Evolutionary conservation across 2,113 vertebrate genomes (phyloP), one percentile per base, ranked within the genome.

Genomic region (Panthera uncia): DNA sequence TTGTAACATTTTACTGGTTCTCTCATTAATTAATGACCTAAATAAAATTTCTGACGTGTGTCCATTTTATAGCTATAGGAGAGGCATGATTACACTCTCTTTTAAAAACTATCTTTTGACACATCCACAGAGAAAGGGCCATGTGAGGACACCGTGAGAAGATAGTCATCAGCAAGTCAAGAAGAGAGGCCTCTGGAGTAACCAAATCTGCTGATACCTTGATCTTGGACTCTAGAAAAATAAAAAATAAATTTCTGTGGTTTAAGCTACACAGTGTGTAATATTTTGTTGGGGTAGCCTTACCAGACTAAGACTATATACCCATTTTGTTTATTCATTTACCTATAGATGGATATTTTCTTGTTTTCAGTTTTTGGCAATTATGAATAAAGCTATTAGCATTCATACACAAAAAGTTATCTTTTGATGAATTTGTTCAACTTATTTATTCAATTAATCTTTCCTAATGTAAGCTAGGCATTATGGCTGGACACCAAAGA

Each of bases 61-160:
- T 83, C 91, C n/a, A 78, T n/a, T 84, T 88, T 91, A 38, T 79
- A 94, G 29, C 36, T 89, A n/a, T 41, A 25, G n/a, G 33, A 89
- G 63, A 92, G 27, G 31, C 61, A 84, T 25, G n/a, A 79, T 63
- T 71, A 65, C 45, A 27, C 50, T 36, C 48, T 84, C n/a, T 84
- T 84, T 79, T 23, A 92, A 78, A 73, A 79, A 55, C 29, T 57
- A n/a, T 48, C 45, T 71, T 92, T 79, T 6, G 21, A 55, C 18
- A 71, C 13, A 1, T 90, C 29, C 69, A 84, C 45, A 84, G 31
- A 95, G 79, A 68, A 84, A 36, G 68, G 89, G 33, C 61, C 89
- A 52, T 38, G 11, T 66, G 61, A 52, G 11, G 87, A 45, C 33
- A 78, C 45, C 21, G 7, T 10, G 11, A 90, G 78, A 65, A 65